Conservation (phyloP, 2,888 invertebrate genomes). For the Cyclophora punctaria region DNA sequence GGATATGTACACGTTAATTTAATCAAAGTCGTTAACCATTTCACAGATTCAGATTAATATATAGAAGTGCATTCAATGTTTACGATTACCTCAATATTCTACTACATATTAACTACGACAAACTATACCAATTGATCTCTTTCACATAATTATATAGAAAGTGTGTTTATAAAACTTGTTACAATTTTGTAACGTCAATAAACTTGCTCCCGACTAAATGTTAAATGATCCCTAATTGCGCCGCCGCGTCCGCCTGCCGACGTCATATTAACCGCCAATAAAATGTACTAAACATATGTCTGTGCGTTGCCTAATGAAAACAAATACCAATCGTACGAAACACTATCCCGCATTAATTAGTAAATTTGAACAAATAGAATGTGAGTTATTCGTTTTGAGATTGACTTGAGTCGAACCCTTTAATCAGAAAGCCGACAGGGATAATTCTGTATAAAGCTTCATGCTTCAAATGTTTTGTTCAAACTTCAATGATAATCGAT, state of each 20-base stretch:
- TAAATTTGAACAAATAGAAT: slow-evolving; percentile 39
- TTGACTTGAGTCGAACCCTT: slow-evolving; percentile 33
- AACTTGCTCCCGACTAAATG: slow-evolving; percentile 5
- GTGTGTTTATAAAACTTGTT: background rate
- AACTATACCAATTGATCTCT: background rate
- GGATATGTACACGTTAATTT: background rate
- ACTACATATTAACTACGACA: too few relatives aligned
- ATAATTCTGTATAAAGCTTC: slow-evolving; percentile 22
- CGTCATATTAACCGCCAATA: slow-evolving; percentile 6
- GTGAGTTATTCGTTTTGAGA: slow-evolving; percentile 41
- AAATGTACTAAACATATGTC: slow-evolving; percentile 8
- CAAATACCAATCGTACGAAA: slow-evolving; percentile 41
- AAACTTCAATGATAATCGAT: background rate
- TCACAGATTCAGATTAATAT: too few relatives aligned
- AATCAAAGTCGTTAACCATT: too few relatives aligned
- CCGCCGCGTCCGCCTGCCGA: background rate
- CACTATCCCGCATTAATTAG: slow-evolving; percentile 50
- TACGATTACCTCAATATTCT: too few relatives aligned
- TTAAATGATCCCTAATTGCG: slow-evolving; percentile 9
- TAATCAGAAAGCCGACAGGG: slow-evolving; percentile 37
- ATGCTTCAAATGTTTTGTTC: slow-evolving; percentile 15
- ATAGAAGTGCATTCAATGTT: too few relatives aligned
- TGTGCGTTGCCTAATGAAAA: slow-evolving; percentile 42
- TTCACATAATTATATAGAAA: background rate
- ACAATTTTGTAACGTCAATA: slow-evolving; percentile 6